phyloP scores from a whole-genome alignment of 1,140 invertebrate genomes.

The Coelopa frigida region DNA sequence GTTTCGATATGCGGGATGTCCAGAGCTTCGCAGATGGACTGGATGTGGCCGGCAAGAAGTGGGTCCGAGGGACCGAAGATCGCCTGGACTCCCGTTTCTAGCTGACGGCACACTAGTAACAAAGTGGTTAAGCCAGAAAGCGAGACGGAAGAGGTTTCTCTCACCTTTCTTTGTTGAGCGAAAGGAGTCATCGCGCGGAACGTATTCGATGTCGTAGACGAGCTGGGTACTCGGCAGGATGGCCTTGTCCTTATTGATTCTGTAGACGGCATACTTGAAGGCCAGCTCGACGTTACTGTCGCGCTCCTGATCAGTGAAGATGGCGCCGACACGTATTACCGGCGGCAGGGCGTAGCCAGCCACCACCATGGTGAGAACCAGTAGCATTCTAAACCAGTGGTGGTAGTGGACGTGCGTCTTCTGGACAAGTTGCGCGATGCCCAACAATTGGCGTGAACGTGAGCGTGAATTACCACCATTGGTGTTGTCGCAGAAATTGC shows the following conservation, averaged over 20 bases:
- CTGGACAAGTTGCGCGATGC: no score
- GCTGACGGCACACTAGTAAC: constrained; percentile 81
- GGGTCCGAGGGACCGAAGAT: constrained; percentile 84
- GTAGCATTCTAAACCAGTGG: no score
- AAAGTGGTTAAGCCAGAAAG: no score
- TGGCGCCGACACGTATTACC: no score
- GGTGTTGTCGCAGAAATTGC: no score
- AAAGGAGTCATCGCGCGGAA: constrained; percentile 79
- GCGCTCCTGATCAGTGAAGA: constrained; percentile 82
- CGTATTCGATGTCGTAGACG: constrained; percentile 86
- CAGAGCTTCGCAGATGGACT: constrained; percentile 80
- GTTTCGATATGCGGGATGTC: constrained; percentile 85
- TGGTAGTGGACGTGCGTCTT: no score
- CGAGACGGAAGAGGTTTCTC: no score
- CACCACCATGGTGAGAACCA: no score
- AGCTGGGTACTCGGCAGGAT: constrained; percentile 78
- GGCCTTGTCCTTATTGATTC: constrained; percentile 78
- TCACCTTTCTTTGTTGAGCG: constrained; percentile 85
- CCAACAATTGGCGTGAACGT: no score
- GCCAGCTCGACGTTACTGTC: constrained; percentile 77
- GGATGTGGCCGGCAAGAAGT: constrained; percentile 73
- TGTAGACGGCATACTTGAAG: constrained; percentile 89
- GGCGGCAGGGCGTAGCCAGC: no score
- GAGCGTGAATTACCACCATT: no score
- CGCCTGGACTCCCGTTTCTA: constrained; percentile 77